Evolutionary conservation across 2,113 vertebrate genomes (phyloP), one percentile per base, ranked within the genome.

Genomic region (Syngnathus typhle): DNA sequence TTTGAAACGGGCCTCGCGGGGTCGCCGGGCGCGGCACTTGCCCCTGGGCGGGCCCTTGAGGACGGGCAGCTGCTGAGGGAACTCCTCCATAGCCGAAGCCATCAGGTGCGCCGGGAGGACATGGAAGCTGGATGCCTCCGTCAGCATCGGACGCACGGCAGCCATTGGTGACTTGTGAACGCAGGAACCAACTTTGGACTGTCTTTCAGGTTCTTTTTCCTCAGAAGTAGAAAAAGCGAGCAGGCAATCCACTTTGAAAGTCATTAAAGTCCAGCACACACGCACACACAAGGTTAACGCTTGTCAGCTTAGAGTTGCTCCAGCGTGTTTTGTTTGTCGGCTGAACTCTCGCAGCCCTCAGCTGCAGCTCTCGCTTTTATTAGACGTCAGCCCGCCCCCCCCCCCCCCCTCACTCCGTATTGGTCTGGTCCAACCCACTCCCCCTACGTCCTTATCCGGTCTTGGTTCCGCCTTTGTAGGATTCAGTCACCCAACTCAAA

Each of bases 1-100:
- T 87, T 98, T 98, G 90, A 98, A 97, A 74, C 96, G 94, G 21
- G 94, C 93, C 81, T 98, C 94, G 1, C 96, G 90, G 36, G 94
- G 90, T 37, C 94, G 85, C 72, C 94, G 89, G 71, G 91, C 85
- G 60, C 93, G 93, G 65, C 93, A 94, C 74, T 88, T 89, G 52
- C 91, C 90, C 78, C 84, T 83, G 46, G 91, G 89, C 10, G 77
- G 90, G 56, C 90, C 77, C 82, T 92, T 92, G 68, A 93, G 92
- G 27, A 91, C 88, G 0, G 90, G 89, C 49, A 88, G 87, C 74
- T 96, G 93, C 88, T 93, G 94, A 18, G 95, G 95, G 82, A 95
- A 96, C 87, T 94, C 95, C 84, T 97, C 93, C 79, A 92, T 88
- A 37, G 90, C 88, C 0, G 91, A 90, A 39, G 90, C 85, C 88